Evolutionary conservation across 30 jellyfish, hydroid and myxozoan species (phyloP), one percentile per base, ranked within the genome.

Genomic region (Phacellophora camtschatica): DNA sequence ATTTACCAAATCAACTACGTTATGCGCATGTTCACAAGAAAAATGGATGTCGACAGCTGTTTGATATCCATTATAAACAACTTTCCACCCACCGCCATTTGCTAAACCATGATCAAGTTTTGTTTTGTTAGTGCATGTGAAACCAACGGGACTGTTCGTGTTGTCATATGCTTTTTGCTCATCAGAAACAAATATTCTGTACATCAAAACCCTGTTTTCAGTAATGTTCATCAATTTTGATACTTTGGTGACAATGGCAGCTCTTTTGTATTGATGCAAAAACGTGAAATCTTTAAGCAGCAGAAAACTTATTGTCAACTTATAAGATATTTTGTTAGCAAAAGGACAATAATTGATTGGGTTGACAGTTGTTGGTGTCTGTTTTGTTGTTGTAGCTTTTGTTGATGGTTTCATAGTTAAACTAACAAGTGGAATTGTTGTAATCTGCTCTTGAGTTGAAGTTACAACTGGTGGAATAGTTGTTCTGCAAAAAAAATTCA

Each of bases 91-190:
- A 23, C 72, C 89, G 8, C 30, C 57, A 31, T 77, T 82, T 9
- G 89, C 89, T 6, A 77, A 66, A 37, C 89, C 53, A 30, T 62
- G 81, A 30, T 77, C 89, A 27, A 77, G 82, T 49, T 62, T 77
- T 56, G 79, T 61, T 23, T 31, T 37, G 51, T 30, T 61, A 22
- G 27, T 75, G 71, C 88, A 75, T 23, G 76, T 39, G 32, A 56
- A 27, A 12, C 88, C 79, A 56, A 79, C 56, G 53, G 89, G 89
- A 48, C 43, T 43, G 25, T 43, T 64, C 4, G 63, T 50, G 25
- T 28, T 41, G 28, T 77, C 71, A 49, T 77, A 77, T 12, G 64
- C 81, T 48, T 74, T 43, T 12, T 35, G 59, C 19, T 50, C 54
- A 31, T 50, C 50, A 22, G 73, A 65, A 29, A 77, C 89, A 15